Evolutionary conservation across 1,140 invertebrate species (phyloP).

Genomic region (Drosophila willistoni): DNA sequence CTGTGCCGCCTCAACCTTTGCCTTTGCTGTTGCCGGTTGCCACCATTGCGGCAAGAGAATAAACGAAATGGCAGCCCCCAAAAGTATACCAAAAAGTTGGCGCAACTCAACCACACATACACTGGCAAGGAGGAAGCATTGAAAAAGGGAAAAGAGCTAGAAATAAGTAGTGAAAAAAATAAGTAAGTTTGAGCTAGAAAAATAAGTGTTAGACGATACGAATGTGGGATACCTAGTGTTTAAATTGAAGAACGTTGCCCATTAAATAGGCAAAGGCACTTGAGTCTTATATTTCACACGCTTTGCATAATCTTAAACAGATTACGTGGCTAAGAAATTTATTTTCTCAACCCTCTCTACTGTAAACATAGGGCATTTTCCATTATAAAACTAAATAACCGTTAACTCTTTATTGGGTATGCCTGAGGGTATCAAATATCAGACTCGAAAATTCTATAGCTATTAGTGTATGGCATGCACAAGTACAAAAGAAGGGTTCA

Average conservation of each 20-base stretch:
- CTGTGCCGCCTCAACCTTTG: conserved; percentile 32
- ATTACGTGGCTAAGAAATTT: no score
- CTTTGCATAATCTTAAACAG: no score
- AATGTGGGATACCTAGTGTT: not conserved
- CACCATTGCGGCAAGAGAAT: conserved; percentile 62
- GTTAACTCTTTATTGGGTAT: not conserved
- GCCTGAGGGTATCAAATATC: conserved; percentile 28
- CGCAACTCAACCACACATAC: conserved; percentile 32
- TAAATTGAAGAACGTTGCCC: not conserved
- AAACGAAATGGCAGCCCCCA: conserved; percentile 66
- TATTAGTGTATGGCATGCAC: conserved; percentile 51
- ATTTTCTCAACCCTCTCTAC: no score
- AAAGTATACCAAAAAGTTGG: conserved; percentile 62
- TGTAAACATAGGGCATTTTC: no score
- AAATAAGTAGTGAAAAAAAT: conserved; percentile 16
- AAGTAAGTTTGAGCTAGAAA: conserved; percentile 13
- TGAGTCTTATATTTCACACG: no score
- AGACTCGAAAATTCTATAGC: conserved; percentile 46
- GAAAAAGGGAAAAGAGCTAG: conserved; percentile 22
- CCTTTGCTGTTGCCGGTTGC: conserved; percentile 31
- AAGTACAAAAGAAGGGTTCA: conserved; percentile 49
- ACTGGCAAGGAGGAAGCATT: conserved; percentile 11
- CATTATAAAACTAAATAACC: no score
- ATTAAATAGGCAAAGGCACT: no score
- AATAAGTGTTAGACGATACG: not conserved